Percentiles rank a stretch among this genome's conserved stretches.
phyloP scores from a whole-genome alignment of 2,797 vertebrate species.

The Fratercula arctica region DNA sequence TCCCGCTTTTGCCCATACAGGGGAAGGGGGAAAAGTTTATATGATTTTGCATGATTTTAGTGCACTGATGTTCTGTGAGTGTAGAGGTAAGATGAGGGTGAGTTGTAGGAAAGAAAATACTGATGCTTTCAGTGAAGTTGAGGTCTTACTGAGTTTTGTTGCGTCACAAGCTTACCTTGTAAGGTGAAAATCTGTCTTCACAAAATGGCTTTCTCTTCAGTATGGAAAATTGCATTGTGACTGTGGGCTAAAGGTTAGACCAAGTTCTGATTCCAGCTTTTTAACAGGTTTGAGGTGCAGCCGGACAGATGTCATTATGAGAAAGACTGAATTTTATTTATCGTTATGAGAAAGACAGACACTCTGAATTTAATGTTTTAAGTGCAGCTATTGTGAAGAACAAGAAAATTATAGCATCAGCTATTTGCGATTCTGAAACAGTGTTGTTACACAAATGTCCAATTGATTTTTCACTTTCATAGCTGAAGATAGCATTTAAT shows the following conservation, averaged over 20 bases:
- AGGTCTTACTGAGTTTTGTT: neutral
- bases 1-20: neutral
- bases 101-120: neutral
- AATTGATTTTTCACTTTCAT: neutral
- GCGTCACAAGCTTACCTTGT: neutral
- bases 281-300: neutral
- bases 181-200: neutral
- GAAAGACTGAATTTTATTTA: neutral
- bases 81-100: neutral
- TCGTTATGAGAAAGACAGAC: neutral
- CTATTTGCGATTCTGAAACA: neutral
- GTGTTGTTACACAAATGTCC: neutral
- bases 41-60: neutral
- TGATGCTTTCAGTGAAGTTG: neutral
- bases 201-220: neutral
- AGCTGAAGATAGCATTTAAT: neutral
- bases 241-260: neutral
- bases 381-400: neutral
- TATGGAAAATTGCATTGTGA: neutral
- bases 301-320: neutral
- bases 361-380: neutral
- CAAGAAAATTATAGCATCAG: neutral
- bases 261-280: neutral
- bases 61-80: fast-evolving
- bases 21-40: fast-evolving